These are phyloP conservation scores for Chironomus riparius DNA, from an alignment of 2,888 invertebrate species.

Conservation along the genomic window DNA sequence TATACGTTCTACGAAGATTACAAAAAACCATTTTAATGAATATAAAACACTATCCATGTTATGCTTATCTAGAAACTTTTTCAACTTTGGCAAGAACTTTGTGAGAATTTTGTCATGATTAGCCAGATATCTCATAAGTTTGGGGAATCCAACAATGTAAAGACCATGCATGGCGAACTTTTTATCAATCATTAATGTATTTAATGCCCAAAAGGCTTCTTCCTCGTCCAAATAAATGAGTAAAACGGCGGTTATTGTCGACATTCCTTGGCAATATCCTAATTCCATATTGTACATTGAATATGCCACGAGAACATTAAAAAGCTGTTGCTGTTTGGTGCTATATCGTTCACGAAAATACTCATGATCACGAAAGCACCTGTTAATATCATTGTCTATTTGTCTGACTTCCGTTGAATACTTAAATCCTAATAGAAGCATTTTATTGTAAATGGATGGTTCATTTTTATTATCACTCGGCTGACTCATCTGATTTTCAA, in stretches of 20 bases:
- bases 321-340: conserved; percentile 84
- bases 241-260: conserved; percentile 95
- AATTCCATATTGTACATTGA: conserved; percentile 94
- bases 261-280: conserved; percentile 98
- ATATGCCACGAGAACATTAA: conserved; percentile 90
- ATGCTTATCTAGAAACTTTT: conserved; percentile 90
- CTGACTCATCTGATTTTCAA: conserved; percentile 63
- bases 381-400: conserved; percentile 93
- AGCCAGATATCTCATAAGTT: conserved; percentile 85
- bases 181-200: conserved; percentile 77
- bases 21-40: conserved; percentile 98
- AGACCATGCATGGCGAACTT: conserved; percentile 96
- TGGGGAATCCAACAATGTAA: conserved; percentile 97
- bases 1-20: conserved; percentile 93
- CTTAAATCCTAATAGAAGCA: conserved; percentile 71
- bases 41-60: conserved; percentile 93
- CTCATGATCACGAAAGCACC: conserved; percentile 76
- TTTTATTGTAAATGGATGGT: conserved; percentile 60
- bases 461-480: conserved; percentile 47
- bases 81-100: conserved; percentile 90
- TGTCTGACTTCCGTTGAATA: conserved; percentile 91
- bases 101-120: conserved; percentile 94
- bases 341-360: conserved; percentile 81
- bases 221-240: conserved; percentile 97
- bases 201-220: conserved; percentile 97